phyloP scores from a whole-genome alignment of 1,140 invertebrate species.

The Pachypeltis micranthus region DNA sequence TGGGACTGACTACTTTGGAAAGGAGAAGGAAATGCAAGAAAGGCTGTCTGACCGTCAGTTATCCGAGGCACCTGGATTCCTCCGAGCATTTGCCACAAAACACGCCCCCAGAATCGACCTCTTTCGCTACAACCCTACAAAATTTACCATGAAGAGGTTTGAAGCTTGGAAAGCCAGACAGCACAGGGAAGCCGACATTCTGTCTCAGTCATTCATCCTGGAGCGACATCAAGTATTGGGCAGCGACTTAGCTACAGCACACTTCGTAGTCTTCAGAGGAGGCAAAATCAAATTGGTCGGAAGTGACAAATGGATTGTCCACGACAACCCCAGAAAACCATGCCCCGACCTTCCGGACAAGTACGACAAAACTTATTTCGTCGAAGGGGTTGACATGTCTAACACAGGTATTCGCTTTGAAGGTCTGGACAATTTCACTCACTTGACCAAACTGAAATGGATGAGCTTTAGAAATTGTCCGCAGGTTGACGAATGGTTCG shows the following conservation, averaged over 20 bases:
- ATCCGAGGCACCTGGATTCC: background rate
- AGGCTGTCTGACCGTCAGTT: background rate
- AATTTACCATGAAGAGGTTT: background rate
- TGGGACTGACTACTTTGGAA: constrained; percentile 2
- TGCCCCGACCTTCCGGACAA: constrained; percentile 41
- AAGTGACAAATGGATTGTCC: constrained; percentile 43
- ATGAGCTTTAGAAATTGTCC: constrained; percentile 49
- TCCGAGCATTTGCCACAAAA: constrained; percentile 6
- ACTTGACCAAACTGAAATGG: constrained; percentile 47
- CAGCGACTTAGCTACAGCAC: constrained; percentile 56
- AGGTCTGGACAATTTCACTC: constrained; percentile 52
- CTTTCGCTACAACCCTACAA: background rate
- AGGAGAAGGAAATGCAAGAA: too few species aligned
- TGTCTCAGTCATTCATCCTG: constrained; percentile 20
- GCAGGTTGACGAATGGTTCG: constrained; percentile 61
- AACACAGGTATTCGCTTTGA: constrained; percentile 51
- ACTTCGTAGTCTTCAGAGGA: constrained; percentile 53
- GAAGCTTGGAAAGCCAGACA: background rate
- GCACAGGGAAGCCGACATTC: constrained; percentile 1
- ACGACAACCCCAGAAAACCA: constrained; percentile 34
- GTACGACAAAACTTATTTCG: constrained; percentile 40
- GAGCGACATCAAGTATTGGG: constrained; percentile 38
- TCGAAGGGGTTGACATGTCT: constrained; percentile 57
- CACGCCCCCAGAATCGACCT: background rate
- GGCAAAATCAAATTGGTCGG: constrained; percentile 55